phyloP scores from a whole-genome alignment of 1,140 invertebrate species.

The Brachionus manjavacas region DNA sequence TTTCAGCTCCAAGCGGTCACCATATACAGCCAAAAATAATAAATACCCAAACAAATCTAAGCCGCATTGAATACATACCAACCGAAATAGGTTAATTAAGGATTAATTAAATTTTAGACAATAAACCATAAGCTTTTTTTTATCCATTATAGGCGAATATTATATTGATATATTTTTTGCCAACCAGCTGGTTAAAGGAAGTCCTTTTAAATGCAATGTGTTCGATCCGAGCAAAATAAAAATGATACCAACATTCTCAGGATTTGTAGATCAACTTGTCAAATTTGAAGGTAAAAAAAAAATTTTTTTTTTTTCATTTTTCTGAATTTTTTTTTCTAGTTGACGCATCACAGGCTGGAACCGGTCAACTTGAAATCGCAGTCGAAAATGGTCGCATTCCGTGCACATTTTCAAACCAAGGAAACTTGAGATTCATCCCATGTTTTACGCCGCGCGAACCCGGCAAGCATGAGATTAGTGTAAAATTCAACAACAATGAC shows the following conservation, averaged over 20 bases:
- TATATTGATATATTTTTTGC: conserved; percentile 39
- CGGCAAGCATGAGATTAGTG: conserved; percentile 68
- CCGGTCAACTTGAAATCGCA: conserved; percentile 93
- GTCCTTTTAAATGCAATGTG: conserved; percentile 53
- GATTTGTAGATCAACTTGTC: conserved; percentile 56
- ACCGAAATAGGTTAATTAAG: conserved; percentile 26
- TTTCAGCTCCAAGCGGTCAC: not conserved
- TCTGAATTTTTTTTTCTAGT: conserved; percentile 58
- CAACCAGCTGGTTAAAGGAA: conserved; percentile 43
- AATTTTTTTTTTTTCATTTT: no score
- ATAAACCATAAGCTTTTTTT: not conserved
- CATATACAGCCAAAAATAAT: conserved; percentile 16
- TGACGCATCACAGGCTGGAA: conserved; percentile 87
- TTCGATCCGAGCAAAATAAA: conserved; percentile 52
- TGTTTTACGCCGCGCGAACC: conserved; percentile 50
- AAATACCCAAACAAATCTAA: conserved; percentile 18
- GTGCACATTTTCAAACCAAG: conserved; percentile 42
- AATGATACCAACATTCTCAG: conserved; percentile 52
- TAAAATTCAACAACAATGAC: conserved; percentile 81
- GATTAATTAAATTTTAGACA: conserved; percentile 16
- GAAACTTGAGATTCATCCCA: conserved; percentile 48
- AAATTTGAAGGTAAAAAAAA: conserved; percentile 38
- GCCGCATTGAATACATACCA: conserved; percentile 30
- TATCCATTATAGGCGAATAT: conserved; percentile 8
- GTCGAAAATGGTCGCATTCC: conserved; percentile 93